These are phyloP conservation scores for Hycleus phaleratus DNA, from an alignment of 1,140 invertebrate genomes.

Conservation along the genomic window DNA sequence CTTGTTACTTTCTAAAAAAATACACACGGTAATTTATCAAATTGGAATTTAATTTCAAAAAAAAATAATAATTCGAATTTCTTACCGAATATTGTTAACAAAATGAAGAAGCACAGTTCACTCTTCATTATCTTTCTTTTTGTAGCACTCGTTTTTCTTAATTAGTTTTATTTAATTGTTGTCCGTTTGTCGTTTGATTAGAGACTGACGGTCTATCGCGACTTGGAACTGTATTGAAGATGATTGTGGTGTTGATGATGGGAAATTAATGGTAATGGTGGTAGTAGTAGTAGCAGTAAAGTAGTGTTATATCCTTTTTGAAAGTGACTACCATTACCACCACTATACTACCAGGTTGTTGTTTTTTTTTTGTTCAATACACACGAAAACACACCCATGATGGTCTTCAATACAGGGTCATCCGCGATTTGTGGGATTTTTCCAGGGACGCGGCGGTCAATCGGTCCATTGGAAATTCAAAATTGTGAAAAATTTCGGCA, in stretches of 20 bases:
- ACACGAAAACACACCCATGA: conserved; percentile 1
- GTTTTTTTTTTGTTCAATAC: neutral
- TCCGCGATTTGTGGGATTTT: too few relatives aligned
- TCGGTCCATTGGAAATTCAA: too few relatives aligned
- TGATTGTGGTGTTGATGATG: conserved; percentile 9
- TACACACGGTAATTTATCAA: too few relatives aligned
- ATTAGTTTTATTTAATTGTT: neutral
- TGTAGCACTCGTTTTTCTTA: neutral
- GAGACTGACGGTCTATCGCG: conserved; percentile 3
- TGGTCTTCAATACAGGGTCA: neutral
- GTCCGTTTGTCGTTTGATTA: neutral
- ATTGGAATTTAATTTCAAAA: neutral
- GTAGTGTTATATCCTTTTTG: neutral
- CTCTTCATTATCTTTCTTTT: conserved; percentile 11
- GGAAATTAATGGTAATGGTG: conserved; percentile 4
- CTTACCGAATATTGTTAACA: conserved; percentile 10
- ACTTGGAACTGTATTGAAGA: neutral
- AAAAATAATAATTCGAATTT: neutral
- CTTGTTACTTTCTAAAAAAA: too few relatives aligned
- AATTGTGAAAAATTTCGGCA: too few relatives aligned
- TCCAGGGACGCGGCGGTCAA: too few relatives aligned
- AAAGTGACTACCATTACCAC: conserved; percentile 10
- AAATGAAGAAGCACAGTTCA: conserved; percentile 7
- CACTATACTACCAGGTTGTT: conserved; percentile 2
- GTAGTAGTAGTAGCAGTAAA: neutral